A percentile compares a stretch with the other conserved stretches of the same genome.
Evolutionary conservation across 2,888 invertebrate genomes (phyloP).

Genomic region (Drosophila lacicola): DNA sequence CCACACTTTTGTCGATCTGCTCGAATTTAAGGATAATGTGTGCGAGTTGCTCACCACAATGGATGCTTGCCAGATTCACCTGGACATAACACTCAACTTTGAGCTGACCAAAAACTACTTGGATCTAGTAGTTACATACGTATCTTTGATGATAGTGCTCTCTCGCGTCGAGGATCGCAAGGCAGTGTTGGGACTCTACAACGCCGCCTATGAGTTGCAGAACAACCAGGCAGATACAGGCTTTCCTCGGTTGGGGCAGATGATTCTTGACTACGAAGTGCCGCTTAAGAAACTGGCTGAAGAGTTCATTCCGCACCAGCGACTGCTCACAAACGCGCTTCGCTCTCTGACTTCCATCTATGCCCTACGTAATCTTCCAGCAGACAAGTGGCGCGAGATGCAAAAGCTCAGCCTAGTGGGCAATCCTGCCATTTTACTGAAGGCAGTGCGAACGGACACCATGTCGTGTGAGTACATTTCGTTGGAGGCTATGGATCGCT

Average conservation of each 20-base stretch:
- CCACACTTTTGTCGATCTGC: conserved; percentile 98
- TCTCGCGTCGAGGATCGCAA: conserved; percentile 99
- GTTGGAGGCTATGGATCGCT: conserved; percentile 97
- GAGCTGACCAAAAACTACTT: conserved; percentile 98
- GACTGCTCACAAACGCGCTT: conserved; percentile 93
- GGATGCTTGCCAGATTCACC: conserved; percentile 97
- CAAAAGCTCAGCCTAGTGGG: conserved; percentile 97
- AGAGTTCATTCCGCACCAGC: conserved; percentile 97
- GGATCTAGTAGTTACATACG: conserved; percentile 97
- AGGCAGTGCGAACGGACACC: conserved; percentile 97
- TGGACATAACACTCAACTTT: conserved; percentile 98
- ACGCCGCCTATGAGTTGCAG: conserved; percentile 98
- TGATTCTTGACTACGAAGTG: conserved; percentile 98
- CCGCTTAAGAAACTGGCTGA: conserved; percentile 98
- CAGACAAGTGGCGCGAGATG: conserved; percentile 97
- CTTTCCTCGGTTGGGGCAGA: conserved; percentile 97
- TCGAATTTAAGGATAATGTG: conserved; percentile 98
- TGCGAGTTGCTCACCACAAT: conserved; percentile 96
- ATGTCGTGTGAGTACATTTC: conserved; percentile 99
- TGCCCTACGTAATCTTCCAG: conserved; percentile 94
- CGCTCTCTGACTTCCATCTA: conserved; percentile 95
- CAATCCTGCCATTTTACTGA: conserved; percentile 96
- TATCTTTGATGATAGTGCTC: conserved; percentile 98
- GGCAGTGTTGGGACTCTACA: conserved; percentile 97
- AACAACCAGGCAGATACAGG: conserved; percentile 95